These are phyloP conservation scores for Megaleporinus macrocephalus DNA, from an alignment of 2,113 vertebrate genomes.

Conservation along the genomic window DNA sequence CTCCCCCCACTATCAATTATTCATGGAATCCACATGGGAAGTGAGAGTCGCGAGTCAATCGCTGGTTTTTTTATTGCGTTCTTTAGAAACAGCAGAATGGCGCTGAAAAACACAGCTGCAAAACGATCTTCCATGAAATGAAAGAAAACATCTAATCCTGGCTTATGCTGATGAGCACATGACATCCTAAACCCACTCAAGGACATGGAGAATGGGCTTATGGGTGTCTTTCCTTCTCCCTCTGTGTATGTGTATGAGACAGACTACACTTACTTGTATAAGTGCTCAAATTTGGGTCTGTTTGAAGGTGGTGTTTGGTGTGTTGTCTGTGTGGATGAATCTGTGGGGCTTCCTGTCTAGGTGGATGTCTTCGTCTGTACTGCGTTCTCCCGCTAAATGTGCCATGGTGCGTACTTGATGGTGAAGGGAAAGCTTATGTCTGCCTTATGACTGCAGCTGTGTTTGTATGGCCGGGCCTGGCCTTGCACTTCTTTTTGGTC, in stretches of 20 bases:
- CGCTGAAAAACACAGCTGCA: slow-evolving; percentile 42
- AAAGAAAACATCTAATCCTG: slow-evolving; percentile 59
- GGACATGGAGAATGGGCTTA: slow-evolving; percentile 51
- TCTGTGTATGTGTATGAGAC: slow-evolving; percentile 23
- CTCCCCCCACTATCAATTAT: slow-evolving; percentile 39
- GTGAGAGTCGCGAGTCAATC: slow-evolving; percentile 56
- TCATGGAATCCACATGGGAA: slow-evolving; percentile 44
- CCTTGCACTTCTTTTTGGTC: background rate
- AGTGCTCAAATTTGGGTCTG: slow-evolving; percentile 2
- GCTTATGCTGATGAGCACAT: slow-evolving; percentile 60
- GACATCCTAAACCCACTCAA: slow-evolving; percentile 60
- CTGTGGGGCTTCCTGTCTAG: slow-evolving; percentile 3
- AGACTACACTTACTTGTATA: background rate
- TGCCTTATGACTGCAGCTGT: background rate
- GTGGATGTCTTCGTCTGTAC: background rate
- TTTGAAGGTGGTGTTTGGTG: background rate
- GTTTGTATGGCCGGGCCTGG: background rate
- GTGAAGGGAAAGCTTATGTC: background rate
- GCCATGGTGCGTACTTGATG: background rate
- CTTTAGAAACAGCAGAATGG: slow-evolving; percentile 46
- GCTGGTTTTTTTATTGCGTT: slow-evolving; percentile 52
- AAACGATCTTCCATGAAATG: slow-evolving; percentile 54
- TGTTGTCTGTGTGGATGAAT: background rate
- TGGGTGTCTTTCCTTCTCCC: slow-evolving; percentile 10
- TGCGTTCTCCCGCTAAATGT: background rate